Evolutionary conservation across 2,888 invertebrate species (phyloP).

Genomic region (Dicyrtoma fusca): DNA sequence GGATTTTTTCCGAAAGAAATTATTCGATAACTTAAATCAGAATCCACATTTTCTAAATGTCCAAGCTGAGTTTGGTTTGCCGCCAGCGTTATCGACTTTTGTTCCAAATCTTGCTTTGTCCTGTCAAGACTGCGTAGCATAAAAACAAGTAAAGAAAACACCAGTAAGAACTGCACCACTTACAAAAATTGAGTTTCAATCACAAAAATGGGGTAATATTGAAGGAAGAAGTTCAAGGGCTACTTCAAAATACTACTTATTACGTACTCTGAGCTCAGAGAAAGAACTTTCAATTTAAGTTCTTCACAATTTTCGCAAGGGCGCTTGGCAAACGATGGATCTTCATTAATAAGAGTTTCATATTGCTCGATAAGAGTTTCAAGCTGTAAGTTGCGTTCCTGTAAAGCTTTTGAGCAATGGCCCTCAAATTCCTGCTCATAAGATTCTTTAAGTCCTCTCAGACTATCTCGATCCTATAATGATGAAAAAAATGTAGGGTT

Average conservation of each 20-base stretch:
- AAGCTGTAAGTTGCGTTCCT: conserved; percentile 48
- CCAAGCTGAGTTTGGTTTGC: conserved; percentile 14
- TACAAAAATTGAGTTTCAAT: no score
- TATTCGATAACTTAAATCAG: conserved; percentile 44
- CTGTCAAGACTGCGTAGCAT: conserved; percentile 35
- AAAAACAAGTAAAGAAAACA: conserved; percentile 6
- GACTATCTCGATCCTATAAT: conserved; percentile 53
- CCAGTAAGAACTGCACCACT: no score
- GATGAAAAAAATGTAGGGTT: conserved; percentile 26
- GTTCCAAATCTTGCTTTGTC: conserved; percentile 32
- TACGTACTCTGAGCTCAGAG: conserved; percentile 45
- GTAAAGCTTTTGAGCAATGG: conserved; percentile 46
- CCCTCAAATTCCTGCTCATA: conserved; percentile 54
- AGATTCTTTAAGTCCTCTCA: conserved; percentile 54
- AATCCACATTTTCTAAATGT: conserved; percentile 9
- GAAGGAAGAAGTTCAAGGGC: conserved; percentile 10
- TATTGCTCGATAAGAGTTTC: conserved; percentile 49
- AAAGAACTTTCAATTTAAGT: conserved; percentile 31
- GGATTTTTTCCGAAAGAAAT: conserved; percentile 54
- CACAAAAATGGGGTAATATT: no score
- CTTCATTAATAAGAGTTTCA: conserved; percentile 48
- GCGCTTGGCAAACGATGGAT: conserved; percentile 40
- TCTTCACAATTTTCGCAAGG: conserved; percentile 52
- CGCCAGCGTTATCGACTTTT: conserved; percentile 3
- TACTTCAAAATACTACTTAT: no score